Base-by-base conservation (phyloP, 2,113 vertebrate genomes). In the Bagarius yarrelli region DNA sequence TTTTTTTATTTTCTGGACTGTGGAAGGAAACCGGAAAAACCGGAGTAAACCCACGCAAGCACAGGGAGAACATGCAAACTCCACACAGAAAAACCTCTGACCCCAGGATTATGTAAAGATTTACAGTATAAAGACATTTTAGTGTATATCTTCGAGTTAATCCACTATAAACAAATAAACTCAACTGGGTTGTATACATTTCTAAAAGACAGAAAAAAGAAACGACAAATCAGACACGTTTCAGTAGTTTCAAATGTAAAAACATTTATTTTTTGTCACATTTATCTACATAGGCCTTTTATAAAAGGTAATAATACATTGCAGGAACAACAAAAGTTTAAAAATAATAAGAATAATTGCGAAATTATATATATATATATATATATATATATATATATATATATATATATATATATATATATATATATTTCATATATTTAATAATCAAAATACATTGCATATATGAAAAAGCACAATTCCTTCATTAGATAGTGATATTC, bases 361-460 rank as follows among this genome's bases (percentile, higher is more conserved):
- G 95, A 97, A 95, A 95, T 95, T 95, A 95, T 95, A 92, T 89
- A 92, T 87, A 87, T 89, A 86, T 89, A 87, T 89, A 85, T 88
- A 87, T 90, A 86, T n/a, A n/a, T n/a, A n/a, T n/a, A n/a, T n/a
- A n/a, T n/a, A n/a, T n/a, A n/a, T n/a, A n/a, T n/a, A n/a, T n/a
- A n/a, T n/a, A n/a, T n/a, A n/a, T n/a, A n/a, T n/a, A n/a, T n/a
- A n/a, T n/a, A n/a, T n/a, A n/a, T n/a, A n/a, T n/a, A n/a, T n/a
- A n/a, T n/a, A n/a, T n/a, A n/a, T n/a, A n/a, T 88, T 86, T 80
- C 83, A 95, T 95, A 95, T 94, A 94, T 94, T 95, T 93, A 88
- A 94, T 94, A 94, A 95, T 94, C 95, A 94, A 95, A 95, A 95
- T 96, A 96, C 93, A 95, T 95, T 96, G 95, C 93, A 95, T 98